Conservation (phyloP, 2,797 vertebrate species). For the Esox lucius region DNA sequence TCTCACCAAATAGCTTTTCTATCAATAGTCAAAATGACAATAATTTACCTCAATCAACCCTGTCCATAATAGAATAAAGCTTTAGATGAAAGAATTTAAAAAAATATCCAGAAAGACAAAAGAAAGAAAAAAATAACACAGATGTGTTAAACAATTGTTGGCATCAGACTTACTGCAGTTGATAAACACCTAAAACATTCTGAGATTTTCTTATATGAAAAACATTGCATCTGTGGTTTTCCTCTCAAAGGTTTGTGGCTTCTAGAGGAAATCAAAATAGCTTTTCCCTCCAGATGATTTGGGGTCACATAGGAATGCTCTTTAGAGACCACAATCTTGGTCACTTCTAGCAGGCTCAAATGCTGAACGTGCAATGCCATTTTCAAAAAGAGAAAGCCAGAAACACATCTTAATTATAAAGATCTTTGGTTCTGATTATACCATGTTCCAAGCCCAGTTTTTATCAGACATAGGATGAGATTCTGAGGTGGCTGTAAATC, state of each 20-base stretch:
- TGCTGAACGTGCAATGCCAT: conserved; percentile 11
- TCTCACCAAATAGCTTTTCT: no score
- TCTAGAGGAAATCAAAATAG: conserved; percentile 19
- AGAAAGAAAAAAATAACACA: conserved; percentile 24
- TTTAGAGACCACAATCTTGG: conserved; percentile 61
- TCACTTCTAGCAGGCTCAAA: conserved; percentile 45
- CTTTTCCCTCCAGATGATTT: conserved; percentile 39
- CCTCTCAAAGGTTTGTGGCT: conserved; percentile 4
- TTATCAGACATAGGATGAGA: neutral
- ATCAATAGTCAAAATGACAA: no score
- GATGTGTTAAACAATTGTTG: conserved; percentile 23
- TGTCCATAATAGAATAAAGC: conserved; percentile 20
- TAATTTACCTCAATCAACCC: no score
- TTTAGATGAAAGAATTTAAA: conserved; percentile 26
- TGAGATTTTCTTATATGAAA: conserved; percentile 5
- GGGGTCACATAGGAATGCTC: conserved; percentile 48
- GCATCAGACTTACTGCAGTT: neutral
- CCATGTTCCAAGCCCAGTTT: neutral
- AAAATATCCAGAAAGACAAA: conserved; percentile 35
- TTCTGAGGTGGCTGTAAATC: neutral
- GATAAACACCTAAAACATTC: neutral
- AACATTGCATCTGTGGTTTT: conserved; percentile 14
- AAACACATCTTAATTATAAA: neutral
- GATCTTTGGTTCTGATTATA: neutral
- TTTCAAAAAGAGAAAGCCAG: conserved; percentile 26